Percentiles rank a stretch among this genome's conserved stretches.
Conservation (phyloP, 2,888 invertebrate genomes). For the Colostygia pectinataria region DNA sequence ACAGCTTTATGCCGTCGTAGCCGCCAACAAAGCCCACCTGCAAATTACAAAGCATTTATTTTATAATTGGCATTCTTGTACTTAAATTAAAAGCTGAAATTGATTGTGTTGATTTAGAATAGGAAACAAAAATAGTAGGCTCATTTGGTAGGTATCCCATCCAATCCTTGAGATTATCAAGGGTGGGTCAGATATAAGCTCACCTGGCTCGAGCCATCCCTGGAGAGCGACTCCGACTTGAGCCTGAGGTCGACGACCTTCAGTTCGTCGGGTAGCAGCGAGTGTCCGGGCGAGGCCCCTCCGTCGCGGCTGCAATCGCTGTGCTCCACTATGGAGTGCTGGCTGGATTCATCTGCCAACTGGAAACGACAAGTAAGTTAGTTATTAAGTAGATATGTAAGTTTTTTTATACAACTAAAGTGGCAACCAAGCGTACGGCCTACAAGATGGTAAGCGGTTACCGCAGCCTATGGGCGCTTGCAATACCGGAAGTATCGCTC, state of each 20-base stretch:
- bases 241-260: conserved; percentile 87
- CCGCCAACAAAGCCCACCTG: conserved; percentile 64
- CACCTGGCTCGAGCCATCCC: conserved; percentile 22
- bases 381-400: too few species aligned
- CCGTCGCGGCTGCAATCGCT: conserved; percentile 60
- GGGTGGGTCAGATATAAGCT: neutral
- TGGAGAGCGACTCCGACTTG: conserved; percentile 78
- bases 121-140: too few species aligned
- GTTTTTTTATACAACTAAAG: too few species aligned
- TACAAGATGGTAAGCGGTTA: too few species aligned
- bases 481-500: too few species aligned
- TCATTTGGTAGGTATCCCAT: neutral
- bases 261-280: conserved; percentile 60
- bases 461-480: too few species aligned
- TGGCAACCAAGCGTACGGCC: too few species aligned
- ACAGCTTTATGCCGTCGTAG: conserved; percentile 81
- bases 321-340: conserved; percentile 80
- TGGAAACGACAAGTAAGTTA: too few species aligned
- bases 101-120: too few species aligned
- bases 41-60: conserved; percentile 21
- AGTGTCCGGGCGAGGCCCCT: conserved; percentile 41
- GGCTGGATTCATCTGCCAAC: conserved; percentile 88
- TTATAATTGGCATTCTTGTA: too few species aligned
- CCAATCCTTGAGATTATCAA: conserved; percentile 24
- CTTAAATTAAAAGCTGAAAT: too few species aligned